phyloP scores from a whole-genome alignment of 2,888 invertebrate species.

The Caenorhabditis becei region DNA sequence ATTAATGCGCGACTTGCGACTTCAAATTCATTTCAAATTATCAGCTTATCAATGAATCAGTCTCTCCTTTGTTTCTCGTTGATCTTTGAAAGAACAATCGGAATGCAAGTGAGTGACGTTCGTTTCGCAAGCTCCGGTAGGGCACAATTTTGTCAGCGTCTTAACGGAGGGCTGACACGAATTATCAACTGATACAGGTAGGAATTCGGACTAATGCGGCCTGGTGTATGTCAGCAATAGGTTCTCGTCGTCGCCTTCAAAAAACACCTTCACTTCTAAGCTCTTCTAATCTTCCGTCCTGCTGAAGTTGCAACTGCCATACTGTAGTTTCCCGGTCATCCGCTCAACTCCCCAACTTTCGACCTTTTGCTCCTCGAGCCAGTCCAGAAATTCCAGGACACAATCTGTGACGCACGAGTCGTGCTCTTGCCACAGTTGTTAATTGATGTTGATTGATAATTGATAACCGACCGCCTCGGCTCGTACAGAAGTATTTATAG shows the following conservation, averaged over 20 bases:
- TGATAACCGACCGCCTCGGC: slow-evolving; percentile 9
- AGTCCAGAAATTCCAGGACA: background rate
- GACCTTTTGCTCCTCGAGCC: slow-evolving; percentile 21
- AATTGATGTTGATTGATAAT: slow-evolving; percentile 31
- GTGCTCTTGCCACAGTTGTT: slow-evolving; percentile 18
- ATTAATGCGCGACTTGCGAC: background rate
- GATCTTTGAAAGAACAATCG: slow-evolving; percentile 25
- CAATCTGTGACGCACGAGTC: slow-evolving; percentile 6
- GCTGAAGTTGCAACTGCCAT: background rate
- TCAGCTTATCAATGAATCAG: background rate
- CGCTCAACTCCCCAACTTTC: slow-evolving; percentile 36
- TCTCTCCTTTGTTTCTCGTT: slow-evolving; percentile 13
- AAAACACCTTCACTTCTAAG: background rate
- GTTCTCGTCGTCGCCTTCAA: background rate
- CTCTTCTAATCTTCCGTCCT: background rate
- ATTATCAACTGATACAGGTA: slow-evolving; percentile 22
- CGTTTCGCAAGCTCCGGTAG: slow-evolving; percentile 46
- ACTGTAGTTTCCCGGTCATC: background rate
- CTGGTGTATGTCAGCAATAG: too few relatives aligned
- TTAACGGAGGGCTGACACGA: slow-evolving; percentile 27
- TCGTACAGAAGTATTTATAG: slow-evolving; percentile 35
- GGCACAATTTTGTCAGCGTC: slow-evolving; percentile 37
- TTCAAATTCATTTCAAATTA: background rate
- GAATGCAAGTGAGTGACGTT: slow-evolving; percentile 42
- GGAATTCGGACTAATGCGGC: background rate